These are phyloP conservation scores for Fragum sueziense DNA, from an alignment of 2,888 invertebrate species.

Conservation along the genomic window DNA sequence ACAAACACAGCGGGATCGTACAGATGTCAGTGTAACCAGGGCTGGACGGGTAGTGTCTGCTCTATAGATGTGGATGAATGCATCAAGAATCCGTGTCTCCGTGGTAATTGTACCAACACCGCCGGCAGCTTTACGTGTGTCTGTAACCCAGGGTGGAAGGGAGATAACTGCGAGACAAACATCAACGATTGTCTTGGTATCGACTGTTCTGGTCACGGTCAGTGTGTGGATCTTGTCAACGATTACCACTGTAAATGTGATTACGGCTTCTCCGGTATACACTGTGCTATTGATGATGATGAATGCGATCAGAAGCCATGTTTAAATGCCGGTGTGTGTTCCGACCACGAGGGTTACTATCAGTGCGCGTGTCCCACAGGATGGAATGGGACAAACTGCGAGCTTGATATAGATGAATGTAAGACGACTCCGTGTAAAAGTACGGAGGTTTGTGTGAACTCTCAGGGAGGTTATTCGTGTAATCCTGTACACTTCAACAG, in stretches of 20 bases:
- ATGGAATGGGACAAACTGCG: slow-evolving; percentile 44
- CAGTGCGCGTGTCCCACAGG: slow-evolving; percentile 27
- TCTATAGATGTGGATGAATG: slow-evolving; percentile 45
- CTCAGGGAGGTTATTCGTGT: slow-evolving; percentile 46
- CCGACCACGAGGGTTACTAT: slow-evolving; percentile 22
- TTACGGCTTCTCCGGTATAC: slow-evolving; percentile 42
- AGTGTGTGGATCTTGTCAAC: slow-evolving; percentile 50
- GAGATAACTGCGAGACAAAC: slow-evolving; percentile 19
- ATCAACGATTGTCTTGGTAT: slow-evolving; percentile 27
- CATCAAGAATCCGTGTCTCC: not conserved
- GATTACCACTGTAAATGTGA: slow-evolving; percentile 58
- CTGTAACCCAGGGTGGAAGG: slow-evolving; percentile 40
- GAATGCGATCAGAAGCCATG: slow-evolving; percentile 40
- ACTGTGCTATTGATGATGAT: slow-evolving; percentile 39
- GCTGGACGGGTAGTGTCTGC: slow-evolving; percentile 35
- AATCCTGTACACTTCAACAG: not conserved
- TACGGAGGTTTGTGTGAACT: slow-evolving; percentile 49
- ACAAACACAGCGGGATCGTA: slow-evolving; percentile 34
- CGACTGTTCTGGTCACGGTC: slow-evolving; percentile 54
- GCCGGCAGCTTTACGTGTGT: slow-evolving; percentile 40
- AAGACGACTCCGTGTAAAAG: slow-evolving; percentile 29
- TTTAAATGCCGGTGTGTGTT: slow-evolving; percentile 28
- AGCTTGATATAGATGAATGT: slow-evolving; percentile 46
- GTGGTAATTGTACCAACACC: slow-evolving; percentile 37
- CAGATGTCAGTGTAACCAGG: slow-evolving; percentile 23